phyloP scores from a whole-genome alignment of 2,888 invertebrate species.

The Abrostola triplasia region DNA sequence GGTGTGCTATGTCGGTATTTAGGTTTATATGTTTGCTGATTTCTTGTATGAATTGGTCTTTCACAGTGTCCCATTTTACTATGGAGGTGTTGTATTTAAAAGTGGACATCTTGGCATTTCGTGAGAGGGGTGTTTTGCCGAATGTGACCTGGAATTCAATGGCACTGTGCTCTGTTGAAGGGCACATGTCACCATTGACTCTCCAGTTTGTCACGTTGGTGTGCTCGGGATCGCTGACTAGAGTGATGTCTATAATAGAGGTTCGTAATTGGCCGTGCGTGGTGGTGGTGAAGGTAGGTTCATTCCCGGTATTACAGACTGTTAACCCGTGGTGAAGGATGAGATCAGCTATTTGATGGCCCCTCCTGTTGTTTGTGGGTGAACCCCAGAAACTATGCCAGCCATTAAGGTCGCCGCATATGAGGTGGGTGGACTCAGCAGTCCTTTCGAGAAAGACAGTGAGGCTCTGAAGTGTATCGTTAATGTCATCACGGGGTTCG shows the following conservation, averaged over 20 bases:
- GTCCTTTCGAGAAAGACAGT: slow-evolving; percentile 16
- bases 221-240: background rate
- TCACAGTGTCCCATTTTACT: slow-evolving; percentile 3
- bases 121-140: background rate
- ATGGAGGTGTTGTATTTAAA: background rate
- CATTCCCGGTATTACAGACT: slow-evolving; percentile 3
- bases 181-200: too few relatives aligned
- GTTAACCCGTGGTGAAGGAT: slow-evolving; percentile 5
- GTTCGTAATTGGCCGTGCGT: background rate
- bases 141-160: slow-evolving; percentile 16
- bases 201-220: too few relatives aligned
- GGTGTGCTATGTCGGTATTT: too few relatives aligned
- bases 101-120: slow-evolving; percentile 5
- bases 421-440: slow-evolving; percentile 7
- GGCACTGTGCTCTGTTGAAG: too few relatives aligned
- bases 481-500: slow-evolving; percentile 21
- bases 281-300: slow-evolving; percentile 4
- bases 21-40: too few relatives aligned
- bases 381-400: slow-evolving; percentile 49
- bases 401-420: slow-evolving; percentile 35
- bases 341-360: background rate
- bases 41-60: too few relatives aligned
- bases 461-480: slow-evolving; percentile 13
- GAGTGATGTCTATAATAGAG: slow-evolving; percentile 9
- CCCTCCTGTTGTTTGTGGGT: slow-evolving; percentile 10